Evolutionary conservation across 2,113 vertebrate genomes (phyloP).

Genomic region (Felis chaus): DNA sequence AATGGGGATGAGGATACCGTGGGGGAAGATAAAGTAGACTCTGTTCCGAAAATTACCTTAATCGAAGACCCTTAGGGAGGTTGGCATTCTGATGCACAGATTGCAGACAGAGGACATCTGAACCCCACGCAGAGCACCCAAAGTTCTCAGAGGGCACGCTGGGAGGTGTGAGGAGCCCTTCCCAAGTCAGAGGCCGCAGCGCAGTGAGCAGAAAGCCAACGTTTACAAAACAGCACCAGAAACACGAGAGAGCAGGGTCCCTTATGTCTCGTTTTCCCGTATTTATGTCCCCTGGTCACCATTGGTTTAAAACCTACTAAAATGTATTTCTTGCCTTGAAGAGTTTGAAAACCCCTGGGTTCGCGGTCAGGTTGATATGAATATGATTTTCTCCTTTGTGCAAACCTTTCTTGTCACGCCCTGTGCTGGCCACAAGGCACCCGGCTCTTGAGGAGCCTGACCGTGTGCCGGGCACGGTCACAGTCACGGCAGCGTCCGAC

Average conservation of each 20-base stretch:
- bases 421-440: not conserved
- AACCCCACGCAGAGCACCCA: too few relatives aligned
- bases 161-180: rapidly evolving
- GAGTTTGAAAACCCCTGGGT: not conserved
- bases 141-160: too few relatives aligned
- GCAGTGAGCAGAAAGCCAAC: too few relatives aligned
- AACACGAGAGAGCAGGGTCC: too few relatives aligned
- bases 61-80: not conserved
- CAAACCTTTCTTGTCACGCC: not conserved
- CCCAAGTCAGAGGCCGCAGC: too few relatives aligned
- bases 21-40: rapidly evolving
- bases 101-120: not conserved
- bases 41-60: not conserved
- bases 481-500: not conserved
- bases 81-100: not conserved
- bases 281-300: not conserved
- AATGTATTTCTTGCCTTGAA: not conserved
- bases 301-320: not conserved
- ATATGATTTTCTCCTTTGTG: not conserved
- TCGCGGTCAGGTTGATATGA: not conserved
- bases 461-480: too few relatives aligned
- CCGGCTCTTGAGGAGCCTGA: not conserved
- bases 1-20: too few relatives aligned
- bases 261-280: too few relatives aligned
- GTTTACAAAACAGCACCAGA: too few relatives aligned